Evolutionary conservation across 1,140 invertebrate genomes (phyloP).

Genomic region (Diuraphis noxia): DNA sequence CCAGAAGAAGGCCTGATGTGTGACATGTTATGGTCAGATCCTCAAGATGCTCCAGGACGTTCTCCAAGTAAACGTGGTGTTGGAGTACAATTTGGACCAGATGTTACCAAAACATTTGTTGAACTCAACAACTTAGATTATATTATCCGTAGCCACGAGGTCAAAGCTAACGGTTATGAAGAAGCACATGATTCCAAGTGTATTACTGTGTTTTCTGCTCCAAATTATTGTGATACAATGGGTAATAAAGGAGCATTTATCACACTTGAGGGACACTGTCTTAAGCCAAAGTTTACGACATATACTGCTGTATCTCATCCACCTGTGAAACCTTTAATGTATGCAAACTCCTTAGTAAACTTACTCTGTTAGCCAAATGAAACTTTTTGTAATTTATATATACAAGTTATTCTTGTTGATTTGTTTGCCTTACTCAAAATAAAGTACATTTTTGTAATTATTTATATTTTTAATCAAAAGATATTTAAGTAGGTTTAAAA

Average conservation of each 20-base stretch:
- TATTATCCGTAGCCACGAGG: conserved; percentile 95
- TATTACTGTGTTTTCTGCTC: conserved; percentile 96
- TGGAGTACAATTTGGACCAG: conserved; percentile 97
- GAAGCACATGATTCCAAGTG: conserved; percentile 90
- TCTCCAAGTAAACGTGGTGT: conserved; percentile 95
- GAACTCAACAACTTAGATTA: conserved; percentile 87
- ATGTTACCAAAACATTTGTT: conserved; percentile 89
- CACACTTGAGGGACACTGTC: conserved; percentile 86
- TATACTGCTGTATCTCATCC: conserved; percentile 78
- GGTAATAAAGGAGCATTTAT: conserved; percentile 98
- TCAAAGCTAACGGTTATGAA: conserved; percentile 96
- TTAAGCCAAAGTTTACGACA: conserved; percentile 86
- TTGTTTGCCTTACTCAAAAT: conserved; percentile 48
- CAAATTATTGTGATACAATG: conserved; percentile 99
- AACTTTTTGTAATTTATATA: conserved; percentile 51
- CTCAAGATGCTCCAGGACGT: conserved; percentile 82
- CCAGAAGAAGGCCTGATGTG: conserved; percentile 97
- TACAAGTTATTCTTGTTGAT: conserved; percentile 52
- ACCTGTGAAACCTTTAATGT: conserved; percentile 51
- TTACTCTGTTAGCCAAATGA: conserved; percentile 37
- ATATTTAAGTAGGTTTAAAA: conserved; percentile 52
- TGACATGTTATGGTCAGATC: conserved; percentile 97
- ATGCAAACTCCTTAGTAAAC: conserved; percentile 52
- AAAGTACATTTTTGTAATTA: conserved; percentile 52
- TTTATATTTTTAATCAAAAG: conserved; percentile 47